phyloP scores from a whole-genome alignment of 30 jellyfish, hydroid and myxozoan species.

The Aurelia sp. region DNA sequence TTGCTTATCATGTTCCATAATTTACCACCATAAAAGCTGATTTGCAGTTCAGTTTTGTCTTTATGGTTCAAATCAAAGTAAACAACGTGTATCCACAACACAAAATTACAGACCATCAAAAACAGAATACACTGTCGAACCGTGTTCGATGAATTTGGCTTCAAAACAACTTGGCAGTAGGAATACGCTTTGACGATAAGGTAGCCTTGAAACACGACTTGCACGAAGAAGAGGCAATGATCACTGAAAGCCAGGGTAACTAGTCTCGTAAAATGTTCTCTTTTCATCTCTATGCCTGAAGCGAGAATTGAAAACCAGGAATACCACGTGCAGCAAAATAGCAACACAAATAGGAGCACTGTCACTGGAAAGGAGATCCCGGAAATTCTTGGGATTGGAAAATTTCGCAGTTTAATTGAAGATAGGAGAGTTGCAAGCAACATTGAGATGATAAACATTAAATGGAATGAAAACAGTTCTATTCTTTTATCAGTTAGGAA shows the following conservation, averaged over 20 bases:
- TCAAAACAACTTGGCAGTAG: conserved; percentile 57
- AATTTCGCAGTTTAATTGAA: conserved; percentile 37
- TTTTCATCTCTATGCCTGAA: conserved; percentile 20
- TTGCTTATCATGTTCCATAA: conserved; percentile 62
- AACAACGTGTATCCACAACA: conserved; percentile 65
- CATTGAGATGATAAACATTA: conserved; percentile 61
- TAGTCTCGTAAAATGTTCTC: not conserved
- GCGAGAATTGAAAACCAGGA: conserved; percentile 71
- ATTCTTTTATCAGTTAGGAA: conserved; percentile 59
- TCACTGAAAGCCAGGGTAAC: conserved; percentile 48
- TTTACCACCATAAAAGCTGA: conserved; percentile 52
- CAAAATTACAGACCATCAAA: conserved; percentile 72
- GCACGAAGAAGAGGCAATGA: conserved; percentile 35
- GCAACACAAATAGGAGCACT: conserved; percentile 54
- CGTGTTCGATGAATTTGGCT: conserved; percentile 64
- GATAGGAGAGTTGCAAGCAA: conserved; percentile 51
- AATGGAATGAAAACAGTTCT: conserved; percentile 61
- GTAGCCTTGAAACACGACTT: conserved; percentile 53
- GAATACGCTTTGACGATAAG: conserved; percentile 70
- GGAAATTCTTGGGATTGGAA: conserved; percentile 53
- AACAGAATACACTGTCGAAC: conserved; percentile 68
- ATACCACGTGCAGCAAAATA: conserved; percentile 71
- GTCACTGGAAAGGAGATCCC: conserved; percentile 76
- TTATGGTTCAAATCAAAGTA: conserved; percentile 71
- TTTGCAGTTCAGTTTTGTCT: conserved; percentile 52